phyloP scores from a whole-genome alignment of 2,888 invertebrate genomes.

The Drosophila setosimentum region DNA sequence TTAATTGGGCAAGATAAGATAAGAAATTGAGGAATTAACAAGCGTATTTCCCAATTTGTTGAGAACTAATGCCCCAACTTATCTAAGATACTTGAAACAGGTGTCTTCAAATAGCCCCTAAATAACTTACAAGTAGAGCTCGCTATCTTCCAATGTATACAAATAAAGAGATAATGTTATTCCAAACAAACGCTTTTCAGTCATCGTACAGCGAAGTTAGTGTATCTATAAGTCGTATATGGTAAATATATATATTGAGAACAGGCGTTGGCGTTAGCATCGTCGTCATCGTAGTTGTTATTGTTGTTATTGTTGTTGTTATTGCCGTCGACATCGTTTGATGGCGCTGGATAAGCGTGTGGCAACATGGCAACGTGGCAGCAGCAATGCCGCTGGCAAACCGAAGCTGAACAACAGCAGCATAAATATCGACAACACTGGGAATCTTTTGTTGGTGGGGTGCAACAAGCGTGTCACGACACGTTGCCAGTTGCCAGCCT shows the following conservation, averaged over 20 bases:
- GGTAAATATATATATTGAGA: slow-evolving; percentile 2
- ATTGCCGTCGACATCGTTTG: slow-evolving; percentile 73
- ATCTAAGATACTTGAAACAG: not conserved
- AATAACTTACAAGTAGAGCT: not conserved
- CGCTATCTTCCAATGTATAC: not conserved
- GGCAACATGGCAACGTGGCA: slow-evolving; percentile 46
- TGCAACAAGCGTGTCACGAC: slow-evolving; percentile 76
- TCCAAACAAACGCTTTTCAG: not conserved
- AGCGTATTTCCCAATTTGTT: not conserved
- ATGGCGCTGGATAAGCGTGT: slow-evolving; percentile 75
- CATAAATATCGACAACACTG: slow-evolving; percentile 31
- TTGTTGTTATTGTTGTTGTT: slow-evolving; percentile 45
- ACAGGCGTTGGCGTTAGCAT: slow-evolving; percentile 40
- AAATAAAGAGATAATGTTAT: not conserved
- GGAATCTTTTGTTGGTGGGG: slow-evolving; percentile 60
- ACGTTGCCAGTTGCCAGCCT: slow-evolving; percentile 72
- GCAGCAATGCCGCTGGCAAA: slow-evolving; percentile 72
- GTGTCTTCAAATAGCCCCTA: not conserved
- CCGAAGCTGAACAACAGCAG: slow-evolving; percentile 55
- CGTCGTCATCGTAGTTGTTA: slow-evolving; percentile 44
- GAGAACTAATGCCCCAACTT: not conserved
- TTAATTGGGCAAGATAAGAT: slow-evolving; percentile 5
- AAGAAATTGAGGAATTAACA: not conserved
- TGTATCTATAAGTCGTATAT: slow-evolving; percentile 16
- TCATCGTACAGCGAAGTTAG: not conserved